Evolutionary conservation across 1,140 invertebrate species (phyloP).

Genomic region (Ditylenchus dipsaci): DNA sequence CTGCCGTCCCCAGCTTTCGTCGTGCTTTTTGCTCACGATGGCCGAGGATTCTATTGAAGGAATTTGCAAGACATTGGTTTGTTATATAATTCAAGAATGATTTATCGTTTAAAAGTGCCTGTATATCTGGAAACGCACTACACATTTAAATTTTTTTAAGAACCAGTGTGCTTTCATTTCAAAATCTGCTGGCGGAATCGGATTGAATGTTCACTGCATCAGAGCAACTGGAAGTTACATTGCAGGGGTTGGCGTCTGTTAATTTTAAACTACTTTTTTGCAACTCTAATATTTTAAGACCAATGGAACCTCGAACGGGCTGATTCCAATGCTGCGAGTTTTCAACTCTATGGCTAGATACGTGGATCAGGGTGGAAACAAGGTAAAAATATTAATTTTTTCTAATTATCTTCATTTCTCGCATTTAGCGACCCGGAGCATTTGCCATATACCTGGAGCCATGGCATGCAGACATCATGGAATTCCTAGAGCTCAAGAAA

Average conservation of each 20-base stretch:
- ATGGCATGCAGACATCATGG: constrained; percentile 96
- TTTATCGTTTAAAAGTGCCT: too few relatives aligned
- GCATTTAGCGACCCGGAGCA: constrained; percentile 77
- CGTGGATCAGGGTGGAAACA: constrained; percentile 96
- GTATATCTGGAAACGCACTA: too few relatives aligned
- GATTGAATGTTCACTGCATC: constrained; percentile 92
- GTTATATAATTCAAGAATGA: too few relatives aligned
- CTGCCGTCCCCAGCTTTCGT: constrained; percentile 81
- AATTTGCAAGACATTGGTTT: constrained; percentile 83
- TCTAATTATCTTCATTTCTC: background rate
- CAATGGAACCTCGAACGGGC: constrained; percentile 87
- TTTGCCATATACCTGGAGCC: constrained; percentile 97
- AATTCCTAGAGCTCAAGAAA: constrained; percentile 86
- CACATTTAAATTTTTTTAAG: too few relatives aligned
- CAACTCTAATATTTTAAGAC: constrained; percentile 61
- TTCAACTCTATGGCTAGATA: constrained; percentile 93
- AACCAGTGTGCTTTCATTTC: constrained; percentile 84
- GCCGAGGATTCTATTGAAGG: constrained; percentile 92
- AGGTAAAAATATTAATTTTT: constrained; percentile 62
- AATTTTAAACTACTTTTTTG: background rate
- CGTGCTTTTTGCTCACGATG: constrained; percentile 92
- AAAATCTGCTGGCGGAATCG: constrained; percentile 94
- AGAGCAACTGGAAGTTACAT: constrained; percentile 84
- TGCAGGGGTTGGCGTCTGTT: constrained; percentile 65
- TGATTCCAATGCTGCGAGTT: constrained; percentile 93